These are phyloP conservation scores for Meiosimyza decipiens DNA, from an alignment of 2,888 invertebrate species.

Conservation along the genomic window DNA sequence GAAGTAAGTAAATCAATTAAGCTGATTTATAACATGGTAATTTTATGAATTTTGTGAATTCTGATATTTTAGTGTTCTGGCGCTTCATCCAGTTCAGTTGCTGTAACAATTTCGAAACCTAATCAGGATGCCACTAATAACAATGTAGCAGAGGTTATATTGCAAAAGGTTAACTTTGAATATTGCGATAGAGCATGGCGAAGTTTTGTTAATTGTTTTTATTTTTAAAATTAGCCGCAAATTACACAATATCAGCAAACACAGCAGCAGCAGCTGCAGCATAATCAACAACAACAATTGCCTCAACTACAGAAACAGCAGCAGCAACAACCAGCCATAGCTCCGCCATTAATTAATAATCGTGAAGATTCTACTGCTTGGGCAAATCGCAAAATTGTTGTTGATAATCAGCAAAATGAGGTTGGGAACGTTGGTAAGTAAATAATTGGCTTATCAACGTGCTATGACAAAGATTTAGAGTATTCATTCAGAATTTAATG, in stretches of 20 bases:
- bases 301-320: conserved; percentile 44
- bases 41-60: background rate
- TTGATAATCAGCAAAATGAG: conserved; percentile 50
- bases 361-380: conserved; percentile 64
- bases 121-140: conserved; percentile 37
- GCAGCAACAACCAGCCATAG: conserved; percentile 40
- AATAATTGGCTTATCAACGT: too few relatives aligned
- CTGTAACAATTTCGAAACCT: conserved; percentile 38
- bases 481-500: too few relatives aligned
- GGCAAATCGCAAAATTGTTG: conserved; percentile 60
- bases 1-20: conserved; percentile 66
- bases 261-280: conserved; percentile 46
- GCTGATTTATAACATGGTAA: too few relatives aligned
- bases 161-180: conserved; percentile 33
- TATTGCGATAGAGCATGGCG: background rate
- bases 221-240: conserved; percentile 9
- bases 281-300: conserved; percentile 35
- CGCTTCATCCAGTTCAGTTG: conserved; percentile 45
- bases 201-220: background rate
- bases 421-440: conserved; percentile 50
- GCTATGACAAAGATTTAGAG: too few relatives aligned
- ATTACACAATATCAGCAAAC: conserved; percentile 50
- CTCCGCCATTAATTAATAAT: conserved; percentile 55
- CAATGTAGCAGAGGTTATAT: conserved; percentile 12
- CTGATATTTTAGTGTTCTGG: conserved; percentile 53